Evolutionary conservation across 2,113 vertebrate genomes (phyloP).

Genomic region (Chloroceryle aenea): DNA sequence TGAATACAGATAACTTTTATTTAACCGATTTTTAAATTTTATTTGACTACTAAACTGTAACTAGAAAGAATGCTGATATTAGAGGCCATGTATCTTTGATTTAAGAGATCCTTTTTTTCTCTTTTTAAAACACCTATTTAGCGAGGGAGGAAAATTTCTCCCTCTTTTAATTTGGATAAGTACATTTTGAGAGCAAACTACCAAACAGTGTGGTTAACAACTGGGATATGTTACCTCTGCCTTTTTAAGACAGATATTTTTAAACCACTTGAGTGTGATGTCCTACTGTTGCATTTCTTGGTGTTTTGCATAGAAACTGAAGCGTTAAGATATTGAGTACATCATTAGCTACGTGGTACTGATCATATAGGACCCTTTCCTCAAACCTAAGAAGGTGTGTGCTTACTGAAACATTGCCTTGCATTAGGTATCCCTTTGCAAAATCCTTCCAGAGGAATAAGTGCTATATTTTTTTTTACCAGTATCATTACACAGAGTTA

Average conservation of each 20-base stretch:
- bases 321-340: neutral
- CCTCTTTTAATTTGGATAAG: neutral
- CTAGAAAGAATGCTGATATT: neutral
- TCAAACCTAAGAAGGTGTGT: neutral
- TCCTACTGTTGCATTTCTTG: neutral
- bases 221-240: neutral
- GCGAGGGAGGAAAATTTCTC: neutral
- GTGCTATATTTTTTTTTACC: neutral
- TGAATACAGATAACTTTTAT: neutral
- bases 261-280: neutral
- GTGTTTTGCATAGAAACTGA: neutral
- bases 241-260: neutral
- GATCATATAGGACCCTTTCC: neutral
- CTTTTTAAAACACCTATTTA: neutral
- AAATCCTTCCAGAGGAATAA: neutral
- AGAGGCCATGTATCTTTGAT: neutral
- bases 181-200: neutral
- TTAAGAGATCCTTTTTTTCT: neutral
- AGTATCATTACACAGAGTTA: neutral
- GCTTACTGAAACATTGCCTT: neutral
- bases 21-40: neutral
- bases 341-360: neutral
- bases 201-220: neutral
- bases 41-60: neutral
- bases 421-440: neutral